These are phyloP conservation scores for Pedetes capensis DNA, from an alignment of 2,113 vertebrate genomes.

Conservation along the genomic window DNA sequence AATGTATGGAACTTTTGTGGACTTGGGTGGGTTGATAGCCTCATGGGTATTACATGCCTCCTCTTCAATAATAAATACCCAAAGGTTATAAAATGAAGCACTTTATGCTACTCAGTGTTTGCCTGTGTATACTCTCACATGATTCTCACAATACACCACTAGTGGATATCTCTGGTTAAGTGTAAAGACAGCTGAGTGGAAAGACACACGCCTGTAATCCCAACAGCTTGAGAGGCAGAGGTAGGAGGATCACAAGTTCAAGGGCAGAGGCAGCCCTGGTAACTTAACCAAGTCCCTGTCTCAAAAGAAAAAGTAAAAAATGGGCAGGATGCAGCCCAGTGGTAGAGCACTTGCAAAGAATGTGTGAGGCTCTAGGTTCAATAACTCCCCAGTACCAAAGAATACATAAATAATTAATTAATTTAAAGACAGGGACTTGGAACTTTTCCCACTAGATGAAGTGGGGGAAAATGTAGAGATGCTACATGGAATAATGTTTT, in stretches of 20 bases:
- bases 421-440: neutral
- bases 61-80: slow-evolving; percentile 26
- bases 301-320: no score
- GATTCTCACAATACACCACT: neutral
- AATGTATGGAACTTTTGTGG: neutral
- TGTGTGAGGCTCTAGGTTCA: no score
- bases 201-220: no score
- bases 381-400: no score
- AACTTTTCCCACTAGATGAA: neutral
- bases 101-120: neutral
- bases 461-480: neutral
- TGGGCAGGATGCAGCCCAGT: no score
- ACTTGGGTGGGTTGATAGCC: neutral
- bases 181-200: no score
- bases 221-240: no score
- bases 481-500: neutral
- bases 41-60: neutral
- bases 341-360: no score
- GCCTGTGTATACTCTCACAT: neutral
- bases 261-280: no score
- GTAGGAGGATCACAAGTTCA: no score
- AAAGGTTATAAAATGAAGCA: neutral
- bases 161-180: neutral
- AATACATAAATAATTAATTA: no score
- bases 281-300: no score